Evolutionary conservation across 2,888 invertebrate species (phyloP), one percentile per base, ranked within the genome.

Genomic region (Parascotia fuliginaria): DNA sequence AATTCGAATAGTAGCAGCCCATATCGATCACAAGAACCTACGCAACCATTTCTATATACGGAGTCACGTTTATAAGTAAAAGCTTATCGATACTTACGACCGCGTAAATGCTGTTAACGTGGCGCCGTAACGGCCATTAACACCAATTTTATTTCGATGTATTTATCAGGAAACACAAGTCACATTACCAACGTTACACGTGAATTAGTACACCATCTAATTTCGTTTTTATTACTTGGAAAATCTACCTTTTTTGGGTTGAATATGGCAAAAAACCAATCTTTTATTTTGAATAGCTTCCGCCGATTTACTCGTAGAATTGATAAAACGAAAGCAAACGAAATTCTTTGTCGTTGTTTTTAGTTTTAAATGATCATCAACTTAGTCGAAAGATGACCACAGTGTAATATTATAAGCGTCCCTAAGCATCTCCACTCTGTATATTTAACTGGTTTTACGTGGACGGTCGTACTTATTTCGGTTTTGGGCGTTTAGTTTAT

Each of bases 121-220:
- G 70, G 47, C 63, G 53, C 60, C 70, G 43, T 54, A 55, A 60
- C 51, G 40, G 51, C 62, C 53, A 67, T 67, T 67, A 69, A 57
- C 67, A 57, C 53, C 47, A 34, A 55, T 61, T 70, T 68, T 67
- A 70, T 68, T 63, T 55, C 55, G 48, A 60, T 56, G 43, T 67
- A 60, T 67, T 60, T 70, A 62, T 67, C 55, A 53, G 47, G 47
- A 67, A 62, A 57, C 42, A 55, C 39, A 44, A 55, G 45, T 51
- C 42, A 15, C 29, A 49, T 48, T 48, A 34, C 36, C 2, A 28
- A 24, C 24, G 34, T 37, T 11, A 37, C 24, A 22, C 9, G 7
- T 39, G 29, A 27, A 39, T 29, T 39, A 29, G 9, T 11, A 29
- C 11, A 9, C 11, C 9, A 9, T 39, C 11, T 15, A 24, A 38